phyloP scores from a whole-genome alignment of 2,113 vertebrate genomes.

The Turdus rufiventris region DNA sequence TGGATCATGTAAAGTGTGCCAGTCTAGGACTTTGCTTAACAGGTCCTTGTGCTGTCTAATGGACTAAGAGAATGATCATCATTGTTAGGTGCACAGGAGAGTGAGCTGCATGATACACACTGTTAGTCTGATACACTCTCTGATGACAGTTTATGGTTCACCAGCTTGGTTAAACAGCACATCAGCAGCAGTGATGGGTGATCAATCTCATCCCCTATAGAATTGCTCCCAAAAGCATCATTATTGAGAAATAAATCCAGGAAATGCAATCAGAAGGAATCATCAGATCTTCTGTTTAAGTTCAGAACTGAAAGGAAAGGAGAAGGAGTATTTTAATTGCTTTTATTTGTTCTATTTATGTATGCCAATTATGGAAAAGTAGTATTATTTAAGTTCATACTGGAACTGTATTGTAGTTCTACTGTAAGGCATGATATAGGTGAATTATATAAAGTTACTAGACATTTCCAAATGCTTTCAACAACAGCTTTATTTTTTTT shows the following conservation, averaged over 20 bases:
- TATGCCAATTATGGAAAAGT: neutral
- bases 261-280: constrained; percentile 56
- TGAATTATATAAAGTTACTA: neutral
- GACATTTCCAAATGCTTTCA: neutral
- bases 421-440: neutral
- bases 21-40: constrained; percentile 26
- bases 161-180: constrained; percentile 74
- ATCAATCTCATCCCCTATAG: constrained; percentile 74
- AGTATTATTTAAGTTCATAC: neutral
- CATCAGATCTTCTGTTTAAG: constrained; percentile 16
- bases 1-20: neutral
- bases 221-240: constrained; percentile 70
- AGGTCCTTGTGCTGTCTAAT: constrained; percentile 59
- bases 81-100: constrained; percentile 54
- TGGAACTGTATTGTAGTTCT: neutral
- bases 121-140: constrained; percentile 72
- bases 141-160: constrained; percentile 75
- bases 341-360: neutral
- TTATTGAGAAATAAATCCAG: constrained; percentile 70
- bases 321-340: neutral
- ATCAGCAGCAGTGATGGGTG: constrained; percentile 73
- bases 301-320: neutral
- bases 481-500: neutral
- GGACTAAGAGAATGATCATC: constrained; percentile 61
- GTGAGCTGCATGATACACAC: constrained; percentile 49